Conservation (phyloP, 2,888 invertebrate species). For the Terebella lapidaria region DNA sequence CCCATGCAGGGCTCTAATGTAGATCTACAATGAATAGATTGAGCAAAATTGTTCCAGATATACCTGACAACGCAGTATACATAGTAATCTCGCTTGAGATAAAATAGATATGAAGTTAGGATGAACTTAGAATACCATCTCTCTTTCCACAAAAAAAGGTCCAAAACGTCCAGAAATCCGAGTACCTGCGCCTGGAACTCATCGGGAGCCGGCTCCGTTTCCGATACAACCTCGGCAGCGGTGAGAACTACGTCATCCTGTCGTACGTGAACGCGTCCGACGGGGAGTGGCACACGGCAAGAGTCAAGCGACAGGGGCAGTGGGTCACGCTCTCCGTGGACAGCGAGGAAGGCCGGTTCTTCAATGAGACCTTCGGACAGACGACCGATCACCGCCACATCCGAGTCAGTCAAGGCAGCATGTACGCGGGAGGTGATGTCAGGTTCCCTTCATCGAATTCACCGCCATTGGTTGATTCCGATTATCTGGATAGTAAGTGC, state of each 20-base stretch:
- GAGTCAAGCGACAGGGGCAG: conserved; percentile 84
- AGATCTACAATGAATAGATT: no score
- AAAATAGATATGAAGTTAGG: no score
- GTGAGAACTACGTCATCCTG: conserved; percentile 84
- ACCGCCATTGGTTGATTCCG: conserved; percentile 23
- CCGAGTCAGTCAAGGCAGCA: conserved; percentile 22
- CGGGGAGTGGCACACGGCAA: conserved; percentile 94
- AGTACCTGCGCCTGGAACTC: conserved; percentile 82
- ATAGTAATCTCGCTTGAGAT: no score
- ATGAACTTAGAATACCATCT: no score
- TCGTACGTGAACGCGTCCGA: conserved; percentile 86
- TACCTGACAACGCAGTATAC: no score
- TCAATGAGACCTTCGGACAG: conserved; percentile 56
- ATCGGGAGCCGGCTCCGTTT: conserved; percentile 67
- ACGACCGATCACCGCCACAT: conserved; percentile 20
- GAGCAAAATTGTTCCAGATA: no score
- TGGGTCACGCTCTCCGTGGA: conserved; percentile 88
- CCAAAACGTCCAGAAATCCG: conserved; percentile 29
- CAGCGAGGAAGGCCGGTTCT: conserved; percentile 76
- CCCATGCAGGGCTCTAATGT: no score
- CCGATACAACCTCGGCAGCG: conserved; percentile 85
- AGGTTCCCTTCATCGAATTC: conserved; percentile 24
- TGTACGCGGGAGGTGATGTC: conserved; percentile 28
- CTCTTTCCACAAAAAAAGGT: neutral
- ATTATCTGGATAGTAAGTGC: conserved; percentile 24